phyloP scores from a whole-genome alignment of 2,888 invertebrate species.

The Blastobasis lacticolella region DNA sequence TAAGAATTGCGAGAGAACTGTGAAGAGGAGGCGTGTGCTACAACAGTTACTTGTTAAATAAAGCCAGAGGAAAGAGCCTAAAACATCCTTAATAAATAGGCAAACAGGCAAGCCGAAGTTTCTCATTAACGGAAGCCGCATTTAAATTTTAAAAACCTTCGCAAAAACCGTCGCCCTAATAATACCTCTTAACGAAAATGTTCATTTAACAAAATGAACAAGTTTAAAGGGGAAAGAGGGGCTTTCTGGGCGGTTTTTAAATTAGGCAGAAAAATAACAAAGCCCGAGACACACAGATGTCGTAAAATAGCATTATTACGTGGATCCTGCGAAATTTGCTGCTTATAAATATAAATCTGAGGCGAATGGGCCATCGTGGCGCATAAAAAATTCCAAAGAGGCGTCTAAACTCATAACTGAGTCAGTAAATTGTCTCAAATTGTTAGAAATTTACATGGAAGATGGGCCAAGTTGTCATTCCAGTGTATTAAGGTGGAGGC shows the following conservation, averaged over 20 bases:
- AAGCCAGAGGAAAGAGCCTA: too few species aligned
- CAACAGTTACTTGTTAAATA: too few species aligned
- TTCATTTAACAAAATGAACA: not conserved
- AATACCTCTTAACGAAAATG: too few species aligned
- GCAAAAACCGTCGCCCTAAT: too few species aligned
- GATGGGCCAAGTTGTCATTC: not conserved
- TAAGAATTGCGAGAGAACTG: too few species aligned
- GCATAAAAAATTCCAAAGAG: conserved; percentile 36
- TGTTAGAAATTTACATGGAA: not conserved
- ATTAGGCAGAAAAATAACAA: conserved; percentile 21
- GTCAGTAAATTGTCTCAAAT: conserved; percentile 1
- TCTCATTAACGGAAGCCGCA: too few species aligned
- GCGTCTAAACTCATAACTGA: conserved; percentile 22
- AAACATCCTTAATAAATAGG: too few species aligned
- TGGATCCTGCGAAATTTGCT: conserved; percentile 19
- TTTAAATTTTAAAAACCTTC: too few species aligned
- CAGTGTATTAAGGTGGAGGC: not conserved
- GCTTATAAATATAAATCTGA: conserved; percentile 30
- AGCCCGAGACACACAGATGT: conserved; percentile 31
- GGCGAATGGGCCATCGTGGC: conserved; percentile 30
- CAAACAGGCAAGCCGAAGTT: too few species aligned
- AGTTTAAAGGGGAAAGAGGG: not conserved
- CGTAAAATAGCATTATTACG: conserved; percentile 37
- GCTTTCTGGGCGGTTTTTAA: conserved; percentile 18
- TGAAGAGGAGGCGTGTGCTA: too few species aligned